Base-by-base conservation (phyloP, 2,888 invertebrate species). In the Pyralis farinalis region DNA sequence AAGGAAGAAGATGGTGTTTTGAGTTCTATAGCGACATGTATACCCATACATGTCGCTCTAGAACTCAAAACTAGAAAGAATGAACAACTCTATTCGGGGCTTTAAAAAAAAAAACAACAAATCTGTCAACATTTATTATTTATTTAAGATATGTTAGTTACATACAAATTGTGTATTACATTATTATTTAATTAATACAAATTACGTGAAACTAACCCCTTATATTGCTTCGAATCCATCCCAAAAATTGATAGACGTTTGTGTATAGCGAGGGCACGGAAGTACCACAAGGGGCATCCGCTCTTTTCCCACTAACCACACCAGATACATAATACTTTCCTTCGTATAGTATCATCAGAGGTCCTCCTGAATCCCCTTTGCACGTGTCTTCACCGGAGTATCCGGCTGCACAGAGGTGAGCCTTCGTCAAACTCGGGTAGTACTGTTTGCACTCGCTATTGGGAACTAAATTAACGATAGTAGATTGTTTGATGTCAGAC, bases 331-430 rank as follows among this genome's bases (percentile, higher is more conserved):
- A 80, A 55, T 83, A 84, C 44, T 65, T 78, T 11, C 74, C 79
- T 40, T 71, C 65, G 42, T 78, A 79, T 11, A 78, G 27, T 54
- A 75, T 74, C 87, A 88, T 88, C 12, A 87, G 55, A 1, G 87
- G 87, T 4, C 86, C 86, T 11, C 87, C 87, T 1, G 87, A 88
- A 51, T 87, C 87, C 1, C 87, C 88, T 58, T 83, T 84, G 49
- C 88, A 87, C 3, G 87, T 83, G 43, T 87, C 88, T 47, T 85
- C 71, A 0, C 86, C 85, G 0, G 63, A 74, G 22, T 75, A 70
- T 0, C 84, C 86, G 5, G 75, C 80, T 3, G 87, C 87, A 52
- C 86, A 87, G n/a, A 87, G 43, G 49, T 85, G 85, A 1, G 67
- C 50, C 0, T 58, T 60, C 1, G 75, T 68, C 25, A 88, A 55